Conservation (phyloP, 2,888 invertebrate species). For the Spicauda simplicius region DNA sequence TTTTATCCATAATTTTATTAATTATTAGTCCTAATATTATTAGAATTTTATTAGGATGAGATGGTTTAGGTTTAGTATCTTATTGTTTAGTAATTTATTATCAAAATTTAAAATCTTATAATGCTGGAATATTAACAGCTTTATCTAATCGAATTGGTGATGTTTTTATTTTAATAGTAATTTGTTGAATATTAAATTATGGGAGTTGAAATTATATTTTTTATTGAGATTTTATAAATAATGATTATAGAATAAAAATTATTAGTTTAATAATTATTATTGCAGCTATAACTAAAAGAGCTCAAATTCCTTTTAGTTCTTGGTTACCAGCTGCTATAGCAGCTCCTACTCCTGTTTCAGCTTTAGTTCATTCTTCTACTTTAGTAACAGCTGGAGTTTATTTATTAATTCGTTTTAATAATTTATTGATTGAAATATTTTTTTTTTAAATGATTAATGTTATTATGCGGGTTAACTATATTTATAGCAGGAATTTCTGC, state of each 20-base stretch:
- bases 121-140: slow-evolving; percentile 89
- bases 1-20: slow-evolving; percentile 87
- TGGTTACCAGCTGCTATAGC: slow-evolving; percentile 91
- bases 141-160: slow-evolving; percentile 91
- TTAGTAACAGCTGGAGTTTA: slow-evolving; percentile 91
- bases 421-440: slow-evolving; percentile 68
- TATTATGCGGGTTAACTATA: slow-evolving; percentile 85
- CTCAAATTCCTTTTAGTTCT: slow-evolving; percentile 92
- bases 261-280: slow-evolving; percentile 74
- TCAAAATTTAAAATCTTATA: slow-evolving; percentile 88
- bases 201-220: slow-evolving; percentile 83
- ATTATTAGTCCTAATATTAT: slow-evolving; percentile 89
- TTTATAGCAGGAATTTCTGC: slow-evolving; percentile 86
- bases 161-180: slow-evolving; percentile 86
- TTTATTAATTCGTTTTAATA: slow-evolving; percentile 89
- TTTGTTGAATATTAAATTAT: slow-evolving; percentile 84
- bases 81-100: slow-evolving; percentile 90
- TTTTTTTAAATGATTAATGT: slow-evolving; percentile 78
- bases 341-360: slow-evolving; percentile 87
- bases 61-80: slow-evolving; percentile 89
- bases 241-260: slow-evolving; percentile 69
- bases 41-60: slow-evolving; percentile 89
- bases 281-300: slow-evolving; percentile 90
- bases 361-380: slow-evolving; percentile 87
- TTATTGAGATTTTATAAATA: slow-evolving; percentile 79